Base-by-base conservation (phyloP, 2,888 invertebrate species). In the Heteromyza rotundicornis region DNA sequence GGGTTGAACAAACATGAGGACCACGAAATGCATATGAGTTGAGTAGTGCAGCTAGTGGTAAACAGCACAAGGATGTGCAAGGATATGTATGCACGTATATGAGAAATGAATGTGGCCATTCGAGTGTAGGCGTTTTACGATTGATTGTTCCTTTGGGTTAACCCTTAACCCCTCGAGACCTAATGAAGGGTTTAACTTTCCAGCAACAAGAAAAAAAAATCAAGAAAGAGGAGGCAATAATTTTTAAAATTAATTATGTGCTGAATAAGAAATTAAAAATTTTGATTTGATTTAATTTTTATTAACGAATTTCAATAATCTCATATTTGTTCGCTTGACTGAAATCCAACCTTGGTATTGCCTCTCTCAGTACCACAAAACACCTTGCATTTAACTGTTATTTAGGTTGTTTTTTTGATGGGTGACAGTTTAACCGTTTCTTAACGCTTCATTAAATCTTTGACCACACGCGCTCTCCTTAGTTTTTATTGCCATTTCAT, bases 381-480 rank as follows among this genome's bases (percentile, higher is more conserved):
- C 47, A 47, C 47, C 47, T 36, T 40, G 40, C 40, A 22, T 22
- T 54, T 47, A 36, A 40, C 55, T 36, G 49, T 54, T 51, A 56
- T 40, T 40, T 65, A 66, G 60, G n/a, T 16, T 14, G 2, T 7
- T 49, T 27, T 23, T 23, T 24, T 51, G 10, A 3, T 51, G 51
- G 51, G 27, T 59, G 71, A 64, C 63, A 77, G 68, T 76, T 67
- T 68, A 58, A 68, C n/a, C n/a, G n/a, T 64, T 73, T 71, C 70
- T 75, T 70, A 75, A 76, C 79, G 75, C 80, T 80, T 79, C 73
- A 77, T 76, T 80, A 74, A 62, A 60, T 73, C 68, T 60, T 56
- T 73, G 80, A 70, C 79, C 79, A 79, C 80, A 79, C 80, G 80
- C 79, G 79, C 70, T 62, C 64, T 49, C 57, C 60, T 62, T 57